Evolutionary conservation across 2,113 vertebrate genomes (phyloP).

Genomic region (Nothobranchius kuhntae): DNA sequence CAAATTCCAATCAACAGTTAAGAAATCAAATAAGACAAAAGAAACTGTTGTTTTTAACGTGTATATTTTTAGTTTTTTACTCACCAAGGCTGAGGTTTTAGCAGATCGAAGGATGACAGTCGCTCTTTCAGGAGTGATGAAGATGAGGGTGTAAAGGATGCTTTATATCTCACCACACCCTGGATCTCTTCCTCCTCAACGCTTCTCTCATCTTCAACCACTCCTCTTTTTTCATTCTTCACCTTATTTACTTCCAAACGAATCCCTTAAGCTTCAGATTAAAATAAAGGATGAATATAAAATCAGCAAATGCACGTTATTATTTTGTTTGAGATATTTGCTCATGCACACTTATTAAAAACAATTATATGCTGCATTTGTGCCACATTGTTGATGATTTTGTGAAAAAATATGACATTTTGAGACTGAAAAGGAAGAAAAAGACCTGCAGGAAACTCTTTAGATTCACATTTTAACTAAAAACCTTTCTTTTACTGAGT

Average conservation of each 20-base stretch:
- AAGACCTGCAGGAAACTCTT: neutral
- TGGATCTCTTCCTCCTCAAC: constrained; percentile 31
- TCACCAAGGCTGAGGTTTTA: constrained; percentile 41
- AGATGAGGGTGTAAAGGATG: constrained; percentile 24
- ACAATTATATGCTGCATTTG: too few relatives aligned
- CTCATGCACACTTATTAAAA: neutral
- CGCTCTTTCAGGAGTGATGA: constrained; percentile 26
- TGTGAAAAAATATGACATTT: neutral
- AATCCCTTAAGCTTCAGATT: too few relatives aligned
- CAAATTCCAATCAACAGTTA: neutral
- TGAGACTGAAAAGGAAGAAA: neutral
- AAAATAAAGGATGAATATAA: too few relatives aligned
- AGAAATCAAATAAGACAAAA: neutral
- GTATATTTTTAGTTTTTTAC: constrained; percentile 20
- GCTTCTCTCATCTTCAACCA: constrained; percentile 33
- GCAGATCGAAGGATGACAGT: neutral
- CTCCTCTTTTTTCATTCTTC: constrained; percentile 13
- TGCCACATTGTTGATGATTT: too few relatives aligned
- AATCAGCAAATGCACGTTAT: too few relatives aligned
- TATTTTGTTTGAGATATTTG: neutral
- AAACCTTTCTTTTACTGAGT: neutral
- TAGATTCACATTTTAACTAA: too few relatives aligned
- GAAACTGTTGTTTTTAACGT: neutral
- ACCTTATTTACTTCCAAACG: neutral
- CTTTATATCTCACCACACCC: constrained; percentile 68